A percentile compares a stretch with the other conserved stretches of the same genome.
These are phyloP conservation scores for Orchesella cincta DNA, from an alignment of 1,140 invertebrate species.

Conservation along the genomic window DNA sequence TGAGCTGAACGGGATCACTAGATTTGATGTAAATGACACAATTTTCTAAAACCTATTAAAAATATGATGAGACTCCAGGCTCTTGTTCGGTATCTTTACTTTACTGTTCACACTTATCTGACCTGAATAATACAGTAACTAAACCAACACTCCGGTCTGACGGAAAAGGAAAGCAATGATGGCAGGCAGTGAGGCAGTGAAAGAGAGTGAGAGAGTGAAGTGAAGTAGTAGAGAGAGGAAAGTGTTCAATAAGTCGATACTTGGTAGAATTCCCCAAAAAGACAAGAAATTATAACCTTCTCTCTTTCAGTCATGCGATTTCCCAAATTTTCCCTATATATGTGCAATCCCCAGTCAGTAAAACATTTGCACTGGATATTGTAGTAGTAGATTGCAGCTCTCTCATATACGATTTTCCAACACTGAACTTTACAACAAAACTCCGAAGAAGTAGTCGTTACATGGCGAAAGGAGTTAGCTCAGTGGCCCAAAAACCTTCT, in stretches of 20 bases:
- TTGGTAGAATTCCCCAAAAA: conserved; percentile 22
- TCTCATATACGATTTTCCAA: too few relatives aligned
- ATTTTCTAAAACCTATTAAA: neutral
- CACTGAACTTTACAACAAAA: too few relatives aligned
- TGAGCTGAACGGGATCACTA: conserved; percentile 4
- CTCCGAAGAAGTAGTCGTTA: too few relatives aligned
- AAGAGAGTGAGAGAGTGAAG: too few relatives aligned
- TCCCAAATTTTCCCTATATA: neutral
- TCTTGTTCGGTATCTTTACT: neutral
- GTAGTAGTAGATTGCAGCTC: too few relatives aligned
- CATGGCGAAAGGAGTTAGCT: too few relatives aligned
- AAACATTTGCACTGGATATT: too few relatives aligned
- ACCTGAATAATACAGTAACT: conserved; percentile 5
- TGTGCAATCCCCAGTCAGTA: too few relatives aligned
- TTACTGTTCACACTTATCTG: too few relatives aligned
- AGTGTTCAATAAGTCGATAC: conserved; percentile 25
- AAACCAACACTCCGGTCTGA: conserved; percentile 5
- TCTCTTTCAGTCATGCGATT: conserved; percentile 27
- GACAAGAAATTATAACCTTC: conserved; percentile 22
- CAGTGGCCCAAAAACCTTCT: too few relatives aligned
- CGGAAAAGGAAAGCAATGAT: conserved; percentile 6
- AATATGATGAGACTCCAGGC: neutral
- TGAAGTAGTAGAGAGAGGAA: too few relatives aligned
- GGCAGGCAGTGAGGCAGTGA: neutral
- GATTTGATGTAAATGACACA: neutral